A percentile compares a stretch with the other conserved stretches of the same genome.
Evolutionary conservation across 2,888 invertebrate species (phyloP).

Genomic region (Papilio elwesi): DNA sequence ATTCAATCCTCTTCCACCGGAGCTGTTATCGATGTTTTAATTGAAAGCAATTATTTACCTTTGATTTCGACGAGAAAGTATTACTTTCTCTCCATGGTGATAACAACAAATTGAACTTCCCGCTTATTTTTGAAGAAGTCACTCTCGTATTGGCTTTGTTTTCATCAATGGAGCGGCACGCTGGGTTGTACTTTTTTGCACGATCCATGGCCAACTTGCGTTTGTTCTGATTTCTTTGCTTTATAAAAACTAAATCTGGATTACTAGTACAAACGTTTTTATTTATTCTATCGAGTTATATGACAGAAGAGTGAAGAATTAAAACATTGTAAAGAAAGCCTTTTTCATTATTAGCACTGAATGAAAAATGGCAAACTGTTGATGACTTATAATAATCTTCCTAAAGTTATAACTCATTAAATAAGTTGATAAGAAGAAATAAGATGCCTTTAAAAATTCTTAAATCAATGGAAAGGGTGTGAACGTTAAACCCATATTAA

Average conservation of each 20-base stretch:
- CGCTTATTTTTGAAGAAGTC: conserved; percentile 61
- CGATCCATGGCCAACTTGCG: conserved; percentile 31
- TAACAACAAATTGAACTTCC: conserved; percentile 63
- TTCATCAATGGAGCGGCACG: conserved; percentile 22
- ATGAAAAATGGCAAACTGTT: neutral
- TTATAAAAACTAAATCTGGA: conserved; percentile 21
- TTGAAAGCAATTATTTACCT: conserved; percentile 66
- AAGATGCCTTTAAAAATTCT: too few relatives aligned
- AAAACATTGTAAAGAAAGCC: too few relatives aligned
- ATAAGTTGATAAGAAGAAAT: too few relatives aligned
- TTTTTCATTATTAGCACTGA: too few relatives aligned
- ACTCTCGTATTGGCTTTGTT: conserved; percentile 47
- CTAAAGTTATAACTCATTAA: too few relatives aligned
- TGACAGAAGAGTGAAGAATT: neutral
- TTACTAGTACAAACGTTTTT: conserved; percentile 14
- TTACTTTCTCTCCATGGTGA: conserved; percentile 67
- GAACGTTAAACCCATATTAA: too few relatives aligned
- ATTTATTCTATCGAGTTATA: neutral
- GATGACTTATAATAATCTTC: neutral
- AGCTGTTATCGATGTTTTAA: conserved; percentile 49
- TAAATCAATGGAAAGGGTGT: too few relatives aligned
- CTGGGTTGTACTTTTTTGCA: conserved; percentile 36
- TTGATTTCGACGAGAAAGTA: conserved; percentile 72
- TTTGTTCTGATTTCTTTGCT: conserved; percentile 29
- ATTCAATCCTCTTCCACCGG: conserved; percentile 45